Percentiles rank a stretch among this genome's conserved stretches.
Evolutionary conservation across 2,113 vertebrate species (phyloP).

Genomic region (Rhinoderma darwinii): DNA sequence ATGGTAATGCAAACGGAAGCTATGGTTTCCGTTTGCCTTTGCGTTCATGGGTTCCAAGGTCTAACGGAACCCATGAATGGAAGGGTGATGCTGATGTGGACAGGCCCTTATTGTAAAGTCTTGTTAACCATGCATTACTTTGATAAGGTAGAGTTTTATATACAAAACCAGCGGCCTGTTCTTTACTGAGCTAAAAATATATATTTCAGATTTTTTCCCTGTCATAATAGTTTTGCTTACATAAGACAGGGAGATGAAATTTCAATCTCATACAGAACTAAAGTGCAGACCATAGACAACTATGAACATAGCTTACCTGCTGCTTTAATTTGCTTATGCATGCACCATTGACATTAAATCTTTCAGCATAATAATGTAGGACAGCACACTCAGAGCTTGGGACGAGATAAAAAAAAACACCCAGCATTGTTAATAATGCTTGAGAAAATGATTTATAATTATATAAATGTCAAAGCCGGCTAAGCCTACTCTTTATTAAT

Average conservation of each 20-base stretch:
- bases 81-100: no score
- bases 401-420: slow-evolving; percentile 73
- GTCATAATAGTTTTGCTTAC: not conserved
- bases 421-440: slow-evolving; percentile 57
- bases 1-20: no score
- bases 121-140: no score
- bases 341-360: slow-evolving; percentile 56
- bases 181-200: not conserved
- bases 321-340: slow-evolving; percentile 33
- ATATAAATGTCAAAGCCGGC: slow-evolving; percentile 70
- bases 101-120: no score
- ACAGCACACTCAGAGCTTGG: slow-evolving; percentile 53
- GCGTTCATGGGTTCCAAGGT: no score
- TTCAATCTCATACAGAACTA: not conserved
- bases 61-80: no score
- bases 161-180: no score
- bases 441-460: slow-evolving; percentile 72
- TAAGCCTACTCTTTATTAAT: slow-evolving; percentile 76
- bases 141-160: no score
- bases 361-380: slow-evolving; percentile 64
- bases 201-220: not conserved
- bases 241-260: slow-evolving; percentile 17
- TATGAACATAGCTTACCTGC: slow-evolving; percentile 17
- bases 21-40: no score
- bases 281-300: not conserved